phyloP scores from a whole-genome alignment of 1,140 invertebrate species.

The Phenacoccus solenopsis region DNA sequence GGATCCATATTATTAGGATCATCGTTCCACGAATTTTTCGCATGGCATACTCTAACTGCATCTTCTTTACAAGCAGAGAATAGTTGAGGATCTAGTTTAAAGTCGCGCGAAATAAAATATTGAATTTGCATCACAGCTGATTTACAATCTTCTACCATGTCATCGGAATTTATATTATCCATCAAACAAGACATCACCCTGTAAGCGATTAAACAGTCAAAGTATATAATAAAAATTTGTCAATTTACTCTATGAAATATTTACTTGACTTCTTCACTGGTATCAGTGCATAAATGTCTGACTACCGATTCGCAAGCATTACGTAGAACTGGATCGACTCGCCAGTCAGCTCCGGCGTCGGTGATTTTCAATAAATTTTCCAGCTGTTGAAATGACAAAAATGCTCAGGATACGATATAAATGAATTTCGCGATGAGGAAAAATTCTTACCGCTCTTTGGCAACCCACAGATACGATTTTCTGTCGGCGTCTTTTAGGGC shows the following conservation, averaged over 20 bases:
- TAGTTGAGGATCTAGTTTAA: constrained; percentile 78
- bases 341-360: constrained; percentile 79
- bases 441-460: constrained; percentile 45
- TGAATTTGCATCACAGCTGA: constrained; percentile 87
- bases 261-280: constrained; percentile 28
- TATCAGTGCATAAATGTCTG: constrained; percentile 50
- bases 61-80: constrained; percentile 79
- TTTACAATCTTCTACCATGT: constrained; percentile 83
- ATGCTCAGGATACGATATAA: background rate
- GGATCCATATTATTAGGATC: constrained; percentile 42
- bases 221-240: background rate
- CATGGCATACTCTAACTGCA: constrained; percentile 68
- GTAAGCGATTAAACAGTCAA: background rate
- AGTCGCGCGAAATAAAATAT: constrained; percentile 91
- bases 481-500: constrained; percentile 42
- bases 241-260: too few relatives aligned
- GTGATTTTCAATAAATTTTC: constrained; percentile 64
- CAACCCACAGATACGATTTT: constrained; percentile 50
- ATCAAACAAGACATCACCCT: constrained; percentile 87
- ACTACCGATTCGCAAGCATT: constrained; percentile 75
- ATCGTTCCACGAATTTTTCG: constrained; percentile 62
- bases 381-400: constrained; percentile 36
- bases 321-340: constrained; percentile 75
- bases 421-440: background rate
- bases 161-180: constrained; percentile 70